phyloP scores from a whole-genome alignment of 2,113 vertebrate genomes.

The Channa maculata region DNA sequence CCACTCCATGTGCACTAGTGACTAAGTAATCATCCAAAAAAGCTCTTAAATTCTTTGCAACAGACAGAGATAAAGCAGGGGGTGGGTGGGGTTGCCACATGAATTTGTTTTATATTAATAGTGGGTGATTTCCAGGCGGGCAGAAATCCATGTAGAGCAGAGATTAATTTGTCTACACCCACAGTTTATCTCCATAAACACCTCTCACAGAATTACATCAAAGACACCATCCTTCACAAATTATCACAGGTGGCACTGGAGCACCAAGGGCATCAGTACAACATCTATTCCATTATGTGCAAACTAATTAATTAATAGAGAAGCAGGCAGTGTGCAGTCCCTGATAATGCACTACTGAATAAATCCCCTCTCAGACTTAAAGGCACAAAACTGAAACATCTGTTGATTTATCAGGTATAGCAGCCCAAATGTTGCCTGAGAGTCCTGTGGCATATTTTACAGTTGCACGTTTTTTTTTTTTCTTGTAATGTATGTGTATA shows the following conservation, averaged over 20 bases:
- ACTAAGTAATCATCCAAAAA: constrained; percentile 38
- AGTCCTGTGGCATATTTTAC: constrained; percentile 4
- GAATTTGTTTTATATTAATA: constrained; percentile 42
- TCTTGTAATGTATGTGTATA: constrained; percentile 5
- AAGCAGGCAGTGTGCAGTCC: constrained; percentile 45
- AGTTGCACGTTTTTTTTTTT: neutral
- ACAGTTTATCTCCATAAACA: constrained; percentile 48
- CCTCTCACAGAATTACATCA: constrained; percentile 10
- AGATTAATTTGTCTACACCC: constrained; percentile 41
- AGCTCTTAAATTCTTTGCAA: constrained; percentile 20
- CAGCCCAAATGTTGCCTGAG: constrained; percentile 10
- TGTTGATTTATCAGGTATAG: constrained; percentile 72
- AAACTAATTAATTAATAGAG: constrained; percentile 61
- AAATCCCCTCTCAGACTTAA: constrained; percentile 52
- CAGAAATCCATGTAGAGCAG: constrained; percentile 46
- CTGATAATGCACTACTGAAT: constrained; percentile 52
- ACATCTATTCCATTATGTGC: constrained; percentile 43
- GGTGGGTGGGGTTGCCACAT: constrained; percentile 33
- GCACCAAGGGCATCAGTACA: constrained; percentile 62
- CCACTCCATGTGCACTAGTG: constrained; percentile 7
- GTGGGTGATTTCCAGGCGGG: constrained; percentile 47
- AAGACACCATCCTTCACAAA: constrained; percentile 20
- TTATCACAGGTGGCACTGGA: constrained; percentile 55
- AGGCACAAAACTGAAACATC: constrained; percentile 68
- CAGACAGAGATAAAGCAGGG: constrained; percentile 32